A percentile compares a stretch with the other conserved stretches of the same genome.
Conservation (phyloP, 2,113 vertebrate species). For the Cavia porcellus region DNA sequence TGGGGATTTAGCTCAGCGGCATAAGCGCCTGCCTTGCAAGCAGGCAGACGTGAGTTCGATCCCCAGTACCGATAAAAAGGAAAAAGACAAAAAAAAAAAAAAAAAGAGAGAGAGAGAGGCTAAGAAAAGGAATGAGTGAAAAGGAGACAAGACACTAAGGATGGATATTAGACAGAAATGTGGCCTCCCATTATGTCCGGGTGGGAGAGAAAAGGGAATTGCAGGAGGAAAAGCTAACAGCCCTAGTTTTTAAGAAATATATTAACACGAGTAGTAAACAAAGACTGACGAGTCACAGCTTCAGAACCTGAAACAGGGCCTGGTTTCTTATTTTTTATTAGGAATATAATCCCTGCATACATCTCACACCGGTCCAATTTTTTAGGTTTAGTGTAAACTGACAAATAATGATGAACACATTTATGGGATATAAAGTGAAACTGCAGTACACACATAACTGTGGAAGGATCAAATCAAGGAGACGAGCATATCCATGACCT, state of each 20-base stretch:
- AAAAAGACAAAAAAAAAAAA: neutral
- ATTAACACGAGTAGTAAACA: neutral
- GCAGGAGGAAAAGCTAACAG: neutral
- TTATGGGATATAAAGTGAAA: neutral
- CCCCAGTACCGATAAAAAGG: too few relatives aligned
- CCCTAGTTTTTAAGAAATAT: neutral
- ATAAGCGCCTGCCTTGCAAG: too few relatives aligned
- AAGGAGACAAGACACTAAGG: neutral
- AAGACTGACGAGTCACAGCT: constrained; percentile 1
- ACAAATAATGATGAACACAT: neutral
- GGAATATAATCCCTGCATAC: neutral
- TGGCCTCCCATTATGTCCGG: neutral
- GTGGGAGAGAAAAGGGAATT: neutral
- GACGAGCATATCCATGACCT: neutral
- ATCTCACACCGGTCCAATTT: neutral
- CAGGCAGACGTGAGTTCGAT: too few relatives aligned
- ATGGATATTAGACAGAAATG: neutral
- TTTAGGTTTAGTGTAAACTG: neutral
- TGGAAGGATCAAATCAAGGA: neutral
- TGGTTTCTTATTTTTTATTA: neutral
- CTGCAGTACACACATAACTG: neutral
- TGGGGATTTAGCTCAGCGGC: too few relatives aligned
- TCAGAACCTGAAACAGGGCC: constrained; percentile 12
- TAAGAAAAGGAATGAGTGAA: neutral
- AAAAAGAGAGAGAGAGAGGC: neutral